phyloP scores from a whole-genome alignment of 1,140 invertebrate species.

The Macrostomum lignano region DNA sequence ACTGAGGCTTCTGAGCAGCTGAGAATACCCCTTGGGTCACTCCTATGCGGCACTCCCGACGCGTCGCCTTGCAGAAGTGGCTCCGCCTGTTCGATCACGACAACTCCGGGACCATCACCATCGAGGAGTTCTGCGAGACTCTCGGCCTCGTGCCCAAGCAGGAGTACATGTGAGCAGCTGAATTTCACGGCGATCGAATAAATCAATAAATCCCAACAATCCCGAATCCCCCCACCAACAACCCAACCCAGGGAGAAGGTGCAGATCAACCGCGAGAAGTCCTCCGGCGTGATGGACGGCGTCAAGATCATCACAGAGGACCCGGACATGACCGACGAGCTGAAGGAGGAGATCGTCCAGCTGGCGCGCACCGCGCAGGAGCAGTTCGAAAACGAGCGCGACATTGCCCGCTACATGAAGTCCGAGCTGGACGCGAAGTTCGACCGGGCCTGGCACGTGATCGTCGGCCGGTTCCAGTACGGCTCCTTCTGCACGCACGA shows the following conservation, averaged over 20 bases:
- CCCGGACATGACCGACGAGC: background rate
- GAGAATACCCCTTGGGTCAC: background rate
- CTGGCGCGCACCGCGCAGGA: background rate
- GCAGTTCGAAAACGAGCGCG: background rate
- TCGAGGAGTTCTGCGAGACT: slow-evolving; percentile 1
- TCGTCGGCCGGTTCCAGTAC: background rate
- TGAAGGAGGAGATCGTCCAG: background rate
- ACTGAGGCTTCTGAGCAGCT: background rate
- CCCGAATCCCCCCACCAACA: background rate
- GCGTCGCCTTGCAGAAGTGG: background rate
- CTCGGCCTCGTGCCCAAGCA: slow-evolving; percentile 1
- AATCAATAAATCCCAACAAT: background rate
- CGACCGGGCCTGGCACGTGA: background rate
- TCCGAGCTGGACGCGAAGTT: background rate
- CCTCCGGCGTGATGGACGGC: background rate
- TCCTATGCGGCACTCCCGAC: background rate
- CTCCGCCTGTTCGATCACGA: background rate
- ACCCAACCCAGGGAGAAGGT: background rate
- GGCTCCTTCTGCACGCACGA: slow-evolving; percentile 1
- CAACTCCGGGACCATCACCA: background rate
- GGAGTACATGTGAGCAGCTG: background rate
- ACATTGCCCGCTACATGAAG: slow-evolving; percentile 1
- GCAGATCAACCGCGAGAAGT: background rate
- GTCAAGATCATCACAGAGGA: background rate
- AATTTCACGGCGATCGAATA: background rate